Evolutionary conservation across 23 tunicate genomes (phyloP).

Genomic region (Ciona savignyi): DNA sequence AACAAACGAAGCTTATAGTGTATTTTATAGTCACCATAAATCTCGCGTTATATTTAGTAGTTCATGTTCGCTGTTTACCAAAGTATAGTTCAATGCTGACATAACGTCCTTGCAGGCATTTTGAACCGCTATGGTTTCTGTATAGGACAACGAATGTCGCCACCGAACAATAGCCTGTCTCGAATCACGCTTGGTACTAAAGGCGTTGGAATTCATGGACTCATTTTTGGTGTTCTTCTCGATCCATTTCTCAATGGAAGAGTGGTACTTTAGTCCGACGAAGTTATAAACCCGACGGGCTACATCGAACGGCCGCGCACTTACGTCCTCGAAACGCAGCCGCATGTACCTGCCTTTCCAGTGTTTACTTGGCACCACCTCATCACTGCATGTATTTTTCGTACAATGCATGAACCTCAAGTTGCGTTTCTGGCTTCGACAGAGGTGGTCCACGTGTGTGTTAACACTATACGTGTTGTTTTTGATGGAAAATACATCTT

Average conservation of each 20-base stretch:
- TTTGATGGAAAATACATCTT: neutral
- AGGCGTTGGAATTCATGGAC: neutral
- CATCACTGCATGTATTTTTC: neutral
- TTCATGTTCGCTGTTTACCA: neutral
- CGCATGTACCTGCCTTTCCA: constrained; percentile 22
- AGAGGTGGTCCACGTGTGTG: neutral
- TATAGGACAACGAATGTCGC: neutral
- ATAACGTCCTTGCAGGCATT: constrained; percentile 13
- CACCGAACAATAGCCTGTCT: constrained; percentile 4
- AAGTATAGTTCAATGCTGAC: constrained; percentile 16
- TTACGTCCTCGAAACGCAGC: constrained; percentile 17
- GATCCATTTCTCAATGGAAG: constrained; percentile 15
- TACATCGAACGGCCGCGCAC: constrained; percentile 12
- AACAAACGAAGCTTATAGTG: too few relatives aligned
- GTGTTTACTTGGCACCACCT: neutral
- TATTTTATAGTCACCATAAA: too few relatives aligned
- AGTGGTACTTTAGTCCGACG: constrained; percentile 29
- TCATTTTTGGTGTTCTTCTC: constrained; percentile 1
- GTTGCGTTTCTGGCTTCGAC: constrained; percentile 3
- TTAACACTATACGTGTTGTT: neutral
- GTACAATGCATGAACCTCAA: neutral
- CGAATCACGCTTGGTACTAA: constrained; percentile 24
- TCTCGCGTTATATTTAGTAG: neutral
- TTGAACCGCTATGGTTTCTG: constrained; percentile 6
- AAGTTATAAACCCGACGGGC: constrained; percentile 15